phyloP scores from a whole-genome alignment of 2,113 vertebrate species.

The Pleuronectes platessa region DNA sequence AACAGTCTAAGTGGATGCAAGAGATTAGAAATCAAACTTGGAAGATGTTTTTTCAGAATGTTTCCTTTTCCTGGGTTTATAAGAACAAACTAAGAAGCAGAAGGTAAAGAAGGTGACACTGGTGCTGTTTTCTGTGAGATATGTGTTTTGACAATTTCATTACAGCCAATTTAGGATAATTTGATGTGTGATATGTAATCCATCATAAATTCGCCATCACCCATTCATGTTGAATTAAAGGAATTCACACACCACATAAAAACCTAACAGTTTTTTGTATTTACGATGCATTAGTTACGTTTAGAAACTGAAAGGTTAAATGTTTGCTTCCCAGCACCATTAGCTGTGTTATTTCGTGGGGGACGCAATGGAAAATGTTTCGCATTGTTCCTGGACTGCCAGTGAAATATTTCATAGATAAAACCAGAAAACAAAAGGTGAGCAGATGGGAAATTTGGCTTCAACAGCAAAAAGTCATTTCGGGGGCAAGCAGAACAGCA shows the following conservation, averaged over 20 bases:
- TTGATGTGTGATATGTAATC: background rate
- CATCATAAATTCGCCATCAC: background rate
- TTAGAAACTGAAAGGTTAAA: background rate
- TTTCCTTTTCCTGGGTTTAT: too few species aligned
- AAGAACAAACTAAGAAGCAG: too few species aligned
- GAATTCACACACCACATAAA: background rate
- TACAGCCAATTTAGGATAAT: background rate
- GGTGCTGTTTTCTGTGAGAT: too few species aligned
- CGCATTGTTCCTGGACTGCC: background rate
- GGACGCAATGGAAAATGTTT: slow-evolving; percentile 1
- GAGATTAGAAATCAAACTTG: too few species aligned
- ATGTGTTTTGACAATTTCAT: slow-evolving; percentile 1
- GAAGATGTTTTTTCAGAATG: too few species aligned
- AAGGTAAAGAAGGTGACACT: too few species aligned
- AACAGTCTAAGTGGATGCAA: too few species aligned
- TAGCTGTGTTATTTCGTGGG: background rate
- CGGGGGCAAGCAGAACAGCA: background rate
- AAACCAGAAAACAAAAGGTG: background rate
- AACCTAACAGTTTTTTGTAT: background rate
- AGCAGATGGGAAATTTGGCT: background rate
- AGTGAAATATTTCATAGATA: slow-evolving; percentile 5
- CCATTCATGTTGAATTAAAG: background rate
- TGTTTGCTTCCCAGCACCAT: background rate
- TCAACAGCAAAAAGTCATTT: background rate
- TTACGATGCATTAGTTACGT: background rate